Conservation (phyloP, 2,888 invertebrate species). For the Latrodectus elegans region DNA sequence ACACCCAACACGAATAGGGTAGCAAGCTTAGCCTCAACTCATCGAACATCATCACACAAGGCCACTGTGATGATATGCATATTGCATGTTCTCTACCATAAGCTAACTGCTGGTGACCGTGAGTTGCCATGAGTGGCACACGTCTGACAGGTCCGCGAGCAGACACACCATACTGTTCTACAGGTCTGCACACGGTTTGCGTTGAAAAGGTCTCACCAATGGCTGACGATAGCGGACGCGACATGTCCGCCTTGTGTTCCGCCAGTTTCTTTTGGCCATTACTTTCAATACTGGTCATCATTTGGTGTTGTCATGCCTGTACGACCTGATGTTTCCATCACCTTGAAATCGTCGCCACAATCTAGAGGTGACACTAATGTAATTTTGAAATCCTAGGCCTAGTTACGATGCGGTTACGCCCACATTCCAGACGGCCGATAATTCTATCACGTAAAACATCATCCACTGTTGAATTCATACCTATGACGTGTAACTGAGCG, state of each 20-base stretch:
- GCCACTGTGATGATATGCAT: neutral
- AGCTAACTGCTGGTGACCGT: constrained; percentile 5
- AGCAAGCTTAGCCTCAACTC: neutral
- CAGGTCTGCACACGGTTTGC: constrained; percentile 12
- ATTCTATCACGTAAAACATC: no score
- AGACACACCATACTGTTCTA: constrained; percentile 9
- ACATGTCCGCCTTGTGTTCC: neutral
- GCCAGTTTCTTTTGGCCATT: neutral
- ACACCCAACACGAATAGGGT: neutral
- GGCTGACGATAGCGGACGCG: neutral
- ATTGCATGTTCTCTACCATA: neutral
- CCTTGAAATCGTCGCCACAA: neutral
- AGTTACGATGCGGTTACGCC: neutral
- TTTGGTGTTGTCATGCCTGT: neutral
- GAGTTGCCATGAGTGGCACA: constrained; percentile 16
- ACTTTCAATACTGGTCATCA: neutral
- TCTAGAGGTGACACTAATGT: neutral
- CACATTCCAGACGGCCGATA: neutral
- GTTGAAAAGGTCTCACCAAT: neutral
- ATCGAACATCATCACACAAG: constrained; percentile 10
- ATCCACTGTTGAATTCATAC: no score
- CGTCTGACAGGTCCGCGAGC: constrained; percentile 9
- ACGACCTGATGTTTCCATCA: neutral
- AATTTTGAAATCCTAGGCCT: neutral
- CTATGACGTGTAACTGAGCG: neutral